Conservation (phyloP, 2,113 vertebrate species). For the Phylloscopus trochilus region DNA sequence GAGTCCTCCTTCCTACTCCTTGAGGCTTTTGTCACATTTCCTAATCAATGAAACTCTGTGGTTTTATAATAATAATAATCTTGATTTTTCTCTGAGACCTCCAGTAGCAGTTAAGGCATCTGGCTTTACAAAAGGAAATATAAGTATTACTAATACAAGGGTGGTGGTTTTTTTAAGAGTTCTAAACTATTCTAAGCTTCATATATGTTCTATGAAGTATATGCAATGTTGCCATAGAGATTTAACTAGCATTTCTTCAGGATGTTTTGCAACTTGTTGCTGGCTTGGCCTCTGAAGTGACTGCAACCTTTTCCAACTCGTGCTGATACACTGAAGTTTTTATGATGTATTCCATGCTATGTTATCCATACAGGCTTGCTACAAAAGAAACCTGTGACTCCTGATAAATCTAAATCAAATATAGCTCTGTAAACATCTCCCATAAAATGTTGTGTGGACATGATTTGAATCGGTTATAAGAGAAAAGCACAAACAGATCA, state of each 20-base stretch:
- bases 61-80: not conserved
- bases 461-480: not conserved
- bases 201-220: not conserved
- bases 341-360: not conserved
- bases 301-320: not conserved
- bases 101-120: conserved; percentile 29
- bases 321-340: not conserved
- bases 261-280: not conserved
- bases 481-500: conserved; percentile 42
- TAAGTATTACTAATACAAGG: not conserved
- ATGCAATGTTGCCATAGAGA: not conserved
- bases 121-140: not conserved
- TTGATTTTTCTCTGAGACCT: not conserved
- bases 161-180: not conserved
- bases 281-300: not conserved
- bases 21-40: not conserved
- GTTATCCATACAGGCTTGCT: not conserved
- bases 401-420: conserved; percentile 11
- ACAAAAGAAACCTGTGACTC: conserved; percentile 40
- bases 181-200: not conserved
- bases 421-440: not conserved
- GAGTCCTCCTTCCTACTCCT: not conserved
- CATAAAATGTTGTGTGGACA: not conserved
- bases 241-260: not conserved
- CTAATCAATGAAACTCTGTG: not conserved